A percentile compares a stretch with the other conserved stretches of the same genome.
These are phyloP conservation scores for Meteorus colon DNA, from an alignment of 2,888 invertebrate genomes.

Conservation along the genomic window DNA sequence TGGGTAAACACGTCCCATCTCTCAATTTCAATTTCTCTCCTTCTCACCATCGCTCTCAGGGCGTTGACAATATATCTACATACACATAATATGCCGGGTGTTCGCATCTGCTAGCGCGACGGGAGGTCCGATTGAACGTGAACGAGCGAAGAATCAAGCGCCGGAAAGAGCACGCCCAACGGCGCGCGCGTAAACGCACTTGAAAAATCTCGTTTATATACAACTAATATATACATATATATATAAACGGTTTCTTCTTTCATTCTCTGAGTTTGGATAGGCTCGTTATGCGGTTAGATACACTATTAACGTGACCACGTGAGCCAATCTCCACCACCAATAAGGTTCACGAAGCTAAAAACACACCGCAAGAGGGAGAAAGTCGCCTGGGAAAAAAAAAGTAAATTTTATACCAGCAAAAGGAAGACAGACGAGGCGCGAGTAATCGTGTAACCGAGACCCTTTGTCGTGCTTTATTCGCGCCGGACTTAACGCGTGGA, in stretches of 20 bases:
- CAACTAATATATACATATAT: slow-evolving; percentile 14
- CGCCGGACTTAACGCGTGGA: slow-evolving; percentile 47
- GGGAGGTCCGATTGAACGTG: slow-evolving; percentile 54
- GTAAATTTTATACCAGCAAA: slow-evolving; percentile 11
- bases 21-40: slow-evolving; percentile 28
- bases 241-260: slow-evolving; percentile 3
- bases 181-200: slow-evolving; percentile 38
- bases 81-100: slow-evolving; percentile 62
- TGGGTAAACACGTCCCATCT: slow-evolving; percentile 65
- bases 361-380: slow-evolving; percentile 11
- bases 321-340: slow-evolving; percentile 40
- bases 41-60: slow-evolving; percentile 35
- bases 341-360: background rate
- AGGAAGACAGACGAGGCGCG: slow-evolving; percentile 48
- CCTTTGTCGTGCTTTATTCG: slow-evolving; percentile 57
- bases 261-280: slow-evolving; percentile 50
- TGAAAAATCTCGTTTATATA: slow-evolving; percentile 29
- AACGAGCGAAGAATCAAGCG: slow-evolving; percentile 18
- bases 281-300: slow-evolving; percentile 59
- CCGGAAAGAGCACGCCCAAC: slow-evolving; percentile 39
- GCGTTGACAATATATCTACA: slow-evolving; percentile 56
- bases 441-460: slow-evolving; percentile 66
- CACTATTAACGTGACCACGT: slow-evolving; percentile 41
- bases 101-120: slow-evolving; percentile 67
- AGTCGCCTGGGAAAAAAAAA: slow-evolving; percentile 33